These are phyloP conservation scores for Drosophila grimshawi DNA, from an alignment of 1,140 invertebrate genomes.

Conservation along the genomic window DNA sequence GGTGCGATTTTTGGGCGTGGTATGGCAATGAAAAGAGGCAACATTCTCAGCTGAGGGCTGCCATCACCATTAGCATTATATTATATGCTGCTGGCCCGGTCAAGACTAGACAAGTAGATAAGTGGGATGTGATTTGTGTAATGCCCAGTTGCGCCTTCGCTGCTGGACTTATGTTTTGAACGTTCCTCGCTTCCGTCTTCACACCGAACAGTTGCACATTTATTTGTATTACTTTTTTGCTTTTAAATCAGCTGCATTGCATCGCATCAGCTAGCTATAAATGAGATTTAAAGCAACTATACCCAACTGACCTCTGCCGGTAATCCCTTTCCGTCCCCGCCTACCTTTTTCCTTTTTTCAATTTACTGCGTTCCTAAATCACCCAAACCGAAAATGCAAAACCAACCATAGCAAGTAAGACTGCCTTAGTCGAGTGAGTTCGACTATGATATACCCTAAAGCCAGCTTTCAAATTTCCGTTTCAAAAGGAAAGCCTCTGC, in stretches of 20 bases:
- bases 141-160: neutral
- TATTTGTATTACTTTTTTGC: neutral
- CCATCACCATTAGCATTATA: conserved; percentile 32
- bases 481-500: too few relatives aligned
- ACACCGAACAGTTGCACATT: neutral
- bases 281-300: too few relatives aligned
- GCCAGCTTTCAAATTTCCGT: too few relatives aligned
- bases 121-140: neutral
- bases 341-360: conserved; percentile 6
- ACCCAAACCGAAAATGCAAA: neutral
- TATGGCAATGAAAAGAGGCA: neutral
- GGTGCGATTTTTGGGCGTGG: neutral
- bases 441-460: too few relatives aligned
- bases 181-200: neutral
- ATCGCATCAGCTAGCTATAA: neutral
- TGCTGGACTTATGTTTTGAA: neutral
- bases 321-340: neutral
- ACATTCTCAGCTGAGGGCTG: conserved; percentile 11
- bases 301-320: neutral
- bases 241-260: neutral
- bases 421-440: too few relatives aligned
- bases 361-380: conserved; percentile 9
- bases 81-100: neutral
- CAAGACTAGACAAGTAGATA: neutral
- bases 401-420: conserved; percentile 1